Evolutionary conservation across 1,140 invertebrate genomes (phyloP).

Genomic region (Drosophila lacertosa): DNA sequence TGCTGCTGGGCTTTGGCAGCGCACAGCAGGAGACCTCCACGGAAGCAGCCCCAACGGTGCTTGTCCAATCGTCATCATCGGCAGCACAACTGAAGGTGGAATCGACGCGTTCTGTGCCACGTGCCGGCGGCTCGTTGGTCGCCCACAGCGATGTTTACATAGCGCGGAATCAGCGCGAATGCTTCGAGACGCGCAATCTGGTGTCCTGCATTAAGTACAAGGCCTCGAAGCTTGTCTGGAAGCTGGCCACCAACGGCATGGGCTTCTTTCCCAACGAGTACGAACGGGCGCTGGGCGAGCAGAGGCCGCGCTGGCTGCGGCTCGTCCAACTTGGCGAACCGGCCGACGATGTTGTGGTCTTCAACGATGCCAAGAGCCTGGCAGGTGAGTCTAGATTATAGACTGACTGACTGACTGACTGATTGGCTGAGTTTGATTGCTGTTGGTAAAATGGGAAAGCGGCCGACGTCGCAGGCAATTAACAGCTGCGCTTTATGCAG

Average conservation of each 20-base stretch:
- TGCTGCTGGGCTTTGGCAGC: slow-evolving; percentile 49
- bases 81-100: neutral
- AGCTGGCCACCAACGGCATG: slow-evolving; percentile 74
- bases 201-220: slow-evolving; percentile 81
- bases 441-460: slow-evolving; percentile 21
- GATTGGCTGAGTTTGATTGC: neutral
- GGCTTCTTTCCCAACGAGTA: slow-evolving; percentile 80
- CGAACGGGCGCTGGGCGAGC: slow-evolving; percentile 49
- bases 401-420: no score
- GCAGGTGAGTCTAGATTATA: slow-evolving; percentile 69
- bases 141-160: slow-evolving; percentile 65
- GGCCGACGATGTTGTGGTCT: slow-evolving; percentile 66
- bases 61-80: neutral
- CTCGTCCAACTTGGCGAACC: slow-evolving; percentile 75
- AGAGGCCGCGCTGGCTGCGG: slow-evolving; percentile 57
- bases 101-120: slow-evolving; percentile 15
- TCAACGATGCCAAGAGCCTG: slow-evolving; percentile 74
- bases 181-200: slow-evolving; percentile 73
- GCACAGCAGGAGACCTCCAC: slow-evolving; percentile 28
- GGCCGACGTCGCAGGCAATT: slow-evolving; percentile 38
- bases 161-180: slow-evolving; percentile 68
- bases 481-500: slow-evolving; percentile 17
- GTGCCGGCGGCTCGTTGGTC: slow-evolving; percentile 25
- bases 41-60: neutral
- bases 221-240: slow-evolving; percentile 74